Conservation (phyloP, 2,113 vertebrate genomes). For the Macrotis lagotis region DNA sequence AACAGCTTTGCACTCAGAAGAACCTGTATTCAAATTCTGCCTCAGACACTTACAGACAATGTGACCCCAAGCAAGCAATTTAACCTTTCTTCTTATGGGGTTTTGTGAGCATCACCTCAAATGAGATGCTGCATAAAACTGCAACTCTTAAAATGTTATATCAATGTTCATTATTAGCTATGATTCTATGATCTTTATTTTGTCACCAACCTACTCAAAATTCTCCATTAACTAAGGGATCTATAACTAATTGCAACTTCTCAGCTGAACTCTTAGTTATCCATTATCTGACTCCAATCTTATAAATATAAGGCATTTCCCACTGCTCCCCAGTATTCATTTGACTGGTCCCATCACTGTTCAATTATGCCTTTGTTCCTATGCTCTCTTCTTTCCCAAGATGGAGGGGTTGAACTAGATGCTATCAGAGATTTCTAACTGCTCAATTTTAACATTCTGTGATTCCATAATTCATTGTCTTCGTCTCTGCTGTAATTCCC, state of each 20-base stretch:
- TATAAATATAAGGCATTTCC: not conserved
- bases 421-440: not conserved
- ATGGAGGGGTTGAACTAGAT: not conserved
- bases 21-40: not conserved
- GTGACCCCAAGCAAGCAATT: not conserved
- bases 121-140: not conserved
- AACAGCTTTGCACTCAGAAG: not conserved
- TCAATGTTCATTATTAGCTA: not conserved
- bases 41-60: not conserved
- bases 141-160: not conserved
- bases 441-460: not conserved
- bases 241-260: not conserved
- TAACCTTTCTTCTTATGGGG: not conserved
- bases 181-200: not conserved
- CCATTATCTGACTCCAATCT: not conserved
- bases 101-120: not conserved
- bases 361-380: not conserved
- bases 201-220: not conserved
- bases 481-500: not conserved
- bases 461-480: not conserved
- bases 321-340: not conserved
- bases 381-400: not conserved
- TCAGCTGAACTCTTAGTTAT: not conserved
- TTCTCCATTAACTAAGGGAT: not conserved
- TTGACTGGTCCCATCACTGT: not conserved